A percentile compares a stretch with the other conserved stretches of the same genome.
These are phyloP conservation scores for Theonella swinhoei DNA, from an alignment of 37 sponge, comb jelly and placozoan genomes.

Conservation along the genomic window DNA sequence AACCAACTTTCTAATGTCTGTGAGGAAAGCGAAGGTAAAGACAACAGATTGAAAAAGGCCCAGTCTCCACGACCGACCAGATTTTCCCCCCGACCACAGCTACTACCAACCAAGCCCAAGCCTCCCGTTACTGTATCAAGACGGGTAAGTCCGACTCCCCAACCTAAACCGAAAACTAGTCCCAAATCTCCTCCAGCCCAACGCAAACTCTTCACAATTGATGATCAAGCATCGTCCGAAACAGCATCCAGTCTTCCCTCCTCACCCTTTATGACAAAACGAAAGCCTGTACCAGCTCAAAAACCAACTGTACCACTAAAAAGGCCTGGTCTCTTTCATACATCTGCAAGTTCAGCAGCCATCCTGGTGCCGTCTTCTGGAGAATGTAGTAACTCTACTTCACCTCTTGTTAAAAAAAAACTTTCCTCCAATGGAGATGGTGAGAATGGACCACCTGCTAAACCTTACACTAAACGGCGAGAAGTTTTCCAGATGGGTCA, in stretches of 20 bases:
- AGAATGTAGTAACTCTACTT: not conserved
- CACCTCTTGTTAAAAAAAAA: not conserved
- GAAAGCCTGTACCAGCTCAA: conserved; percentile 16
- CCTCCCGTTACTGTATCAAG: not conserved
- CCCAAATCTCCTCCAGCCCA: not conserved
- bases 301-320: not conserved
- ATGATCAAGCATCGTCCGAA: conserved; percentile 9
- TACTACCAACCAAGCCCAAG: not conserved
- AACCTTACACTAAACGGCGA: not conserved
- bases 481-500: not conserved
- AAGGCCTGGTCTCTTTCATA: not conserved
- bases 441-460: not conserved
- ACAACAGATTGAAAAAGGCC: not conserved
- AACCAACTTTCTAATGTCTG: not conserved
- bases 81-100: not conserved
- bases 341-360: not conserved
- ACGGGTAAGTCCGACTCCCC: too few species aligned
- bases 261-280: not conserved
- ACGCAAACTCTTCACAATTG: not conserved
- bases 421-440: not conserved
- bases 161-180: not conserved
- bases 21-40: not conserved
- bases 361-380: not conserved
- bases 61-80: not conserved
- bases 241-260: not conserved